These are phyloP conservation scores for Philopotamus ludificatus DNA, from an alignment of 1,140 invertebrate genomes.

Conservation along the genomic window DNA sequence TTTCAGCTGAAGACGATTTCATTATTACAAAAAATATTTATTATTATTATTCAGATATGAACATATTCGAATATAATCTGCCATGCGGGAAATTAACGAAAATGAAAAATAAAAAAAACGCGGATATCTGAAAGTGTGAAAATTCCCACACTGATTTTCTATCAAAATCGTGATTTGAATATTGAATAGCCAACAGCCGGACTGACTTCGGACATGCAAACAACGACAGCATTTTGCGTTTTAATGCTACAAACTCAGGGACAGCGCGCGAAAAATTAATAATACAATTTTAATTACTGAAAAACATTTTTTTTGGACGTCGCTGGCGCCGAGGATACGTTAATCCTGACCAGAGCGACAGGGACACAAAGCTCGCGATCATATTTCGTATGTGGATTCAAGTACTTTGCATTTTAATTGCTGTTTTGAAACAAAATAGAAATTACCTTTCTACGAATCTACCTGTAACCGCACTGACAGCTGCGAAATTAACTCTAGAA, in stretches of 20 bases:
- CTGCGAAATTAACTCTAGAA: slow-evolving; percentile 29
- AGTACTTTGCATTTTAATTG: slow-evolving; percentile 42
- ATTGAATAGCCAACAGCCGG: slow-evolving; percentile 14
- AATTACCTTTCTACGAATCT: slow-evolving; percentile 29
- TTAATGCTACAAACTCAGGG: background rate
- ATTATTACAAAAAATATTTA: background rate
- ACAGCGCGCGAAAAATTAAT: no score
- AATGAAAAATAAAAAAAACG: slow-evolving; percentile 21
- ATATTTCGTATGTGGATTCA: slow-evolving; percentile 40
- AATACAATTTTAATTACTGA: no score
- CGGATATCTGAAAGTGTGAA: slow-evolving; percentile 28
- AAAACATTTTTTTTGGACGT: no score
- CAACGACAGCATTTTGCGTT: slow-evolving; percentile 20
- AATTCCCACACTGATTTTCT: slow-evolving; percentile 40
- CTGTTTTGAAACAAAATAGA: slow-evolving; percentile 41
- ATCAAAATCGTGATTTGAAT: slow-evolving; percentile 41
- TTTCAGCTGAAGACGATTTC: background rate
- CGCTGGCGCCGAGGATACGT: no score
- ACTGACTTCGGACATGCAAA: slow-evolving; percentile 26
- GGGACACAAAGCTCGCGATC: slow-evolving; percentile 21
- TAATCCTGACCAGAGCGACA: background rate
- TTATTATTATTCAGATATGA: background rate
- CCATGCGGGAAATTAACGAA: slow-evolving; percentile 12
- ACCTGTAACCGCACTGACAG: slow-evolving; percentile 24
- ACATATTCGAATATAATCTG: background rate